These are phyloP conservation scores for Osmerus mordax DNA, from an alignment of 2,113 vertebrate genomes.

Conservation along the genomic window DNA sequence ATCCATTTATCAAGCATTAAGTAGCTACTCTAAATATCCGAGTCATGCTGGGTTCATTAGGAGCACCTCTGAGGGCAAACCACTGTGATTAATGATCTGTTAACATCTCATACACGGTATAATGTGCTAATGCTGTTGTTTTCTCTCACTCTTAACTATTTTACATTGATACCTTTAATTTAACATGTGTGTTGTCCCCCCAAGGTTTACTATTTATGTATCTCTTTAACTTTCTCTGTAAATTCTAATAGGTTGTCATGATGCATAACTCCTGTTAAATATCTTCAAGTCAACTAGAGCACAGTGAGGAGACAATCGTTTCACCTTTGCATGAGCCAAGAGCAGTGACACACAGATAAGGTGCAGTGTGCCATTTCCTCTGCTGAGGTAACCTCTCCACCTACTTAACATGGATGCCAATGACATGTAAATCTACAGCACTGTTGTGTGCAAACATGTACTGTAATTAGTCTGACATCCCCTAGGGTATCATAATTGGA, in stretches of 20 bases:
- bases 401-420: too few species aligned
- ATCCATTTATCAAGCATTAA: constrained; percentile 69
- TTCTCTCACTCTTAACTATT: too few species aligned
- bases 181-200: too few species aligned
- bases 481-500: background rate
- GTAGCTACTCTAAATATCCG: constrained; percentile 50
- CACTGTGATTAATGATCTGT: constrained; percentile 33
- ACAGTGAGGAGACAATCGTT: background rate
- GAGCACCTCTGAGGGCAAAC: constrained; percentile 3
- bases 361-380: too few species aligned
- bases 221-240: constrained; percentile 16
- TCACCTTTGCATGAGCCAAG: background rate
- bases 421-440: too few species aligned
- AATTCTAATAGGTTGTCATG: constrained; percentile 20
- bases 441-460: too few species aligned
- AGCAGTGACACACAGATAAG: background rate
- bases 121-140: too few species aligned
- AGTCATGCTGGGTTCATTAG: constrained; percentile 51
- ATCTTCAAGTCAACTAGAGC: background rate
- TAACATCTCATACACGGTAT: constrained; percentile 36
- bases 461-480: background rate
- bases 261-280: background rate
- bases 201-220: constrained; percentile 9
- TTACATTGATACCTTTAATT: too few species aligned
- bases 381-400: too few species aligned